Percentiles rank a stretch among this genome's conserved stretches.
phyloP scores from a whole-genome alignment of 2,113 vertebrate species.

The Planiliza haematocheilus region DNA sequence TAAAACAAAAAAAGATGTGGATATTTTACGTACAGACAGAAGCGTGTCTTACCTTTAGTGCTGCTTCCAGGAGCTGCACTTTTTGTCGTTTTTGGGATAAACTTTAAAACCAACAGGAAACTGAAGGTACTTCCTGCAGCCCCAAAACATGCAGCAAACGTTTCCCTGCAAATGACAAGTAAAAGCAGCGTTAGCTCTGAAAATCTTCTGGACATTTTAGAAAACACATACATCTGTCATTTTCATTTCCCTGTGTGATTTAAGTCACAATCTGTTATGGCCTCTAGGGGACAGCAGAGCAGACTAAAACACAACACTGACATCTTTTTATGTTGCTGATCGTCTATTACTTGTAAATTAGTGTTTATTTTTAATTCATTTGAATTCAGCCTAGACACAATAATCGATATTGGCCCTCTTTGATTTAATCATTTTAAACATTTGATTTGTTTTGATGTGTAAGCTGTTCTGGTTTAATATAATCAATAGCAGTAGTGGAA shows the following conservation, averaged over 20 bases:
- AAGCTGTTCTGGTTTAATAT: no score
- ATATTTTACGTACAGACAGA: not conserved
- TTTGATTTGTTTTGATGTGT: no score
- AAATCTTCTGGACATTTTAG: no score
- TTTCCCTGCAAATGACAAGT: constrained; percentile 79
- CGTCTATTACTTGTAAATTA: no score
- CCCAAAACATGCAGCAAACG: constrained; percentile 79
- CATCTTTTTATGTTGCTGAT: no score
- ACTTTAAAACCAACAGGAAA: constrained; percentile 83
- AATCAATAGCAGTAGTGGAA: no score
- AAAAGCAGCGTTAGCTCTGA: constrained; percentile 1
- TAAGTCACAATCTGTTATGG: no score
- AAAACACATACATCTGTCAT: not conserved
- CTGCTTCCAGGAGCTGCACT: constrained; percentile 32
- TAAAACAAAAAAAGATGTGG: not conserved
- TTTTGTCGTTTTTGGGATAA: constrained; percentile 88
- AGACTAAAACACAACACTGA: no score
- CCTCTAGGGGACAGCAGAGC: not conserved
- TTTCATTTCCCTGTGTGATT: not conserved
- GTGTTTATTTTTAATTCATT: no score
- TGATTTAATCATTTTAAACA: no score
- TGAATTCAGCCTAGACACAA: no score
- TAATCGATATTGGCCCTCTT: no score
- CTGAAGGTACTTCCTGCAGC: constrained; percentile 83
- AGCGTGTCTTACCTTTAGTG: constrained; percentile 75